Evolutionary conservation across 1,140 invertebrate genomes (phyloP), one percentile per base, ranked within the genome.

Genomic region (Drosophila azteca): DNA sequence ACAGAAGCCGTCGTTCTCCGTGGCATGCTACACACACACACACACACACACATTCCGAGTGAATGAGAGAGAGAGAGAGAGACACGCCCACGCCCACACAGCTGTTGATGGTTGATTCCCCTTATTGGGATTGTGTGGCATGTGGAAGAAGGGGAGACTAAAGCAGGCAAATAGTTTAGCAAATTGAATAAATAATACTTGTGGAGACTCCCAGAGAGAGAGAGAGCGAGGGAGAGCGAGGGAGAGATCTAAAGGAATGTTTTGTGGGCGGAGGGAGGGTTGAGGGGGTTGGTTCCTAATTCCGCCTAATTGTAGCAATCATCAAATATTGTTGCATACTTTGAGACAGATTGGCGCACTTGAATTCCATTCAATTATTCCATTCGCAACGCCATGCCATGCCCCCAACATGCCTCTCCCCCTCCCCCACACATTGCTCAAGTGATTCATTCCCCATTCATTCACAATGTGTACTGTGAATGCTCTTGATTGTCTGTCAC

Each of bases 141-240:
- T 80, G 57, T 77, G 43, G 44, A 7, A 11, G 50, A 63, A 43
- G 72, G 50, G 50, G 43, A 57, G 29, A 48, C 57, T 73, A 63
- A 63, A 64, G 58, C 60, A 63, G 50, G 44, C 65, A 77, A 74
- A 85, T 85, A 77, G 64, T 78, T 81, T 57, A 59, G 77, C 68
- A 84, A 85, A 85, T 85, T 81, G 76, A 81, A 85, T 85, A 77
- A 87, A 85, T 78, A 85, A 75, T 85, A 87, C 71, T 81, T 73
- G 11, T 39, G 35, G 29, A 31, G 7, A 31, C 29, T 8, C 29
- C 8, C 29, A 31, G 7, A 31, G 39, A 60, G 43, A 29, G n/a
- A 2, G 17, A 20, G 0, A 20, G 17, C 17, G 17, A 20, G 17
- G 1, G 0, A 20, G 39, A 60, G 35, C 22, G n/a, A 2, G 8